These are phyloP conservation scores for Ammospiza maritima DNA, from an alignment of 2,797 vertebrate species.

Conservation along the genomic window DNA sequence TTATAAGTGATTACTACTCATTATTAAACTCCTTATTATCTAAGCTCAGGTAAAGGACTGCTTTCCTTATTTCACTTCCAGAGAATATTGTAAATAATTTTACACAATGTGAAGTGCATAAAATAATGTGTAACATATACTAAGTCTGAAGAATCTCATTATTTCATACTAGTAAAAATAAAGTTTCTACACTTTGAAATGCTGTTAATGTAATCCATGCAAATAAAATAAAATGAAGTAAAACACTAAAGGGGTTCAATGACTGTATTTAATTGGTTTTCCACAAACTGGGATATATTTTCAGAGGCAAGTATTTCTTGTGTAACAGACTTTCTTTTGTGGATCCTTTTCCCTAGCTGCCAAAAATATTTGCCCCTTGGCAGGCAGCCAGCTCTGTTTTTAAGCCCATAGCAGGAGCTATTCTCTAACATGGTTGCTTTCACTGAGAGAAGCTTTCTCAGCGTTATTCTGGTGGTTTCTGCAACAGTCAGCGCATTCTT, in stretches of 20 bases:
- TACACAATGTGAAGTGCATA: neutral
- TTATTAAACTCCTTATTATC: neutral
- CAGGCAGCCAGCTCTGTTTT: constrained; percentile 42
- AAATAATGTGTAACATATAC: neutral
- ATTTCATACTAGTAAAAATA: neutral
- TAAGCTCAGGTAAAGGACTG: neutral
- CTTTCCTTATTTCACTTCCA: neutral
- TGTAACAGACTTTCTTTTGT: constrained; percentile 16
- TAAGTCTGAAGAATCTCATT: neutral
- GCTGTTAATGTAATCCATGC: neutral
- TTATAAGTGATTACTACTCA: neutral
- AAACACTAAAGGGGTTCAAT: neutral
- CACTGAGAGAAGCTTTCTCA: constrained; percentile 40
- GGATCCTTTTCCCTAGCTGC: neutral
- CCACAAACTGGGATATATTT: constrained; percentile 31
- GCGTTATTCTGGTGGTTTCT: constrained; percentile 11
- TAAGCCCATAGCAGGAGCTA: constrained; percentile 28
- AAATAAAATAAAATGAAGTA: neutral
- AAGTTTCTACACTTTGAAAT: neutral
- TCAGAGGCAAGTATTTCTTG: constrained; percentile 21
- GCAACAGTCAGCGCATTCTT: constrained; percentile 16
- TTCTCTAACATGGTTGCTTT: constrained; percentile 18
- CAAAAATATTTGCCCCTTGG: constrained; percentile 50
- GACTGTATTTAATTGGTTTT: constrained; percentile 41
- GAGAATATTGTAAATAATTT: neutral